Evolutionary conservation across 2,888 invertebrate genomes (phyloP).

Genomic region (Platycheirus albimanus): DNA sequence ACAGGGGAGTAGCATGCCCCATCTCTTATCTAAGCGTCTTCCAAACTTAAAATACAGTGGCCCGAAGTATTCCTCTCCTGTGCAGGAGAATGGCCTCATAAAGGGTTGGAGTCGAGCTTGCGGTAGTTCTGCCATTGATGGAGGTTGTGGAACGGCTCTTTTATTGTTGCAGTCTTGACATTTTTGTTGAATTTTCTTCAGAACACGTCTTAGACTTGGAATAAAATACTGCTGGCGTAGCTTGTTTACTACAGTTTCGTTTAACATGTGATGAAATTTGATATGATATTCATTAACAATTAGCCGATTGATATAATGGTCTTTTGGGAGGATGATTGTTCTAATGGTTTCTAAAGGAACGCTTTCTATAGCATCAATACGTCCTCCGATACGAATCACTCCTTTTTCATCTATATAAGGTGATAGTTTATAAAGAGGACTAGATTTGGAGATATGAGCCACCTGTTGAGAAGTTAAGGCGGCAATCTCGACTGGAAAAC

Average conservation of each 20-base stretch:
- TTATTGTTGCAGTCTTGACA: slow-evolving; percentile 29
- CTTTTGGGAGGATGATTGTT: slow-evolving; percentile 51
- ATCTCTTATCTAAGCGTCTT: too few species aligned
- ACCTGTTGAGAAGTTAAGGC: too few species aligned
- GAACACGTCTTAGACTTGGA: slow-evolving; percentile 7
- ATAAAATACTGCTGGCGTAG: background rate
- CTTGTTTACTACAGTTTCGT: slow-evolving; percentile 28
- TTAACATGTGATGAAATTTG: slow-evolving; percentile 37
- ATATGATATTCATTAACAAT: slow-evolving; percentile 46
- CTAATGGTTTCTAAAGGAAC: slow-evolving; percentile 35
- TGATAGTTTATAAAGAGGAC: slow-evolving; percentile 22
- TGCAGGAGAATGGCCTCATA: background rate
- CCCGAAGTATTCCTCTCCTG: background rate
- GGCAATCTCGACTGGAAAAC: background rate
- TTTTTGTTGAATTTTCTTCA: slow-evolving; percentile 17
- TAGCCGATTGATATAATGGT: slow-evolving; percentile 32
- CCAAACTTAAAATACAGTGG: too few species aligned
- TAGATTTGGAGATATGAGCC: background rate
- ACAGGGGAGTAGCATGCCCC: background rate
- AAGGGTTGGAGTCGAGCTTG: background rate
- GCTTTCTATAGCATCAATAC: slow-evolving; percentile 40
- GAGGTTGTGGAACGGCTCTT: too few species aligned
- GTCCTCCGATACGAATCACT: slow-evolving; percentile 34
- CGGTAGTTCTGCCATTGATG: too few species aligned
- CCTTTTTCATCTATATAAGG: slow-evolving; percentile 43